Evolutionary conservation across 2,113 vertebrate genomes (phyloP).

Genomic region (Leptobrachium ailaonicum): DNA sequence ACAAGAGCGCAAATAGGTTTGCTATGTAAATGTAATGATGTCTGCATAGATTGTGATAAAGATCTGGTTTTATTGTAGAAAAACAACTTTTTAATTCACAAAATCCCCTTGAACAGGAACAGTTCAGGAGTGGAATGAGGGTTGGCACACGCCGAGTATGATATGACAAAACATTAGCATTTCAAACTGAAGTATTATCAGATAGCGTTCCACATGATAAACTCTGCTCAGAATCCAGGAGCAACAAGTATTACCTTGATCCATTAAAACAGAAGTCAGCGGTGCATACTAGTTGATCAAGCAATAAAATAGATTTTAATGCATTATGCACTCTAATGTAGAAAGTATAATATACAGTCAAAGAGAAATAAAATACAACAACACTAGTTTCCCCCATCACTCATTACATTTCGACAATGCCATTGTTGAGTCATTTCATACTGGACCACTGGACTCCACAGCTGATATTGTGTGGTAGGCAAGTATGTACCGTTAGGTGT

Average conservation of each 20-base stretch:
- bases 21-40: too few relatives aligned
- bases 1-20: too few relatives aligned
- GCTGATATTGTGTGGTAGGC: too few relatives aligned
- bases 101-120: slow-evolving; percentile 1
- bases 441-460: too few relatives aligned
- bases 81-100: background rate
- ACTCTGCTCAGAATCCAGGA: background rate
- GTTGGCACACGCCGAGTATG: background rate
- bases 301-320: background rate
- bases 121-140: background rate
- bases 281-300: slow-evolving; percentile 4
- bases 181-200: background rate
- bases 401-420: too few relatives aligned
- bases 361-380: too few relatives aligned
- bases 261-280: slow-evolving; percentile 5
- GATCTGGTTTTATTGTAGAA: background rate
- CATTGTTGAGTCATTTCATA: too few relatives aligned
- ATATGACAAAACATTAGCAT: background rate
- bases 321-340: too few relatives aligned
- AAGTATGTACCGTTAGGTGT: too few relatives aligned
- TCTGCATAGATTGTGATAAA: too few relatives aligned
- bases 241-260: slow-evolving; percentile 29
- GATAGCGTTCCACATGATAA: background rate
- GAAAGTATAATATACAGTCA: too few relatives aligned
- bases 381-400: too few relatives aligned